Conservation (phyloP, 2,888 invertebrate species). For the Cephus rjabovi region DNA sequence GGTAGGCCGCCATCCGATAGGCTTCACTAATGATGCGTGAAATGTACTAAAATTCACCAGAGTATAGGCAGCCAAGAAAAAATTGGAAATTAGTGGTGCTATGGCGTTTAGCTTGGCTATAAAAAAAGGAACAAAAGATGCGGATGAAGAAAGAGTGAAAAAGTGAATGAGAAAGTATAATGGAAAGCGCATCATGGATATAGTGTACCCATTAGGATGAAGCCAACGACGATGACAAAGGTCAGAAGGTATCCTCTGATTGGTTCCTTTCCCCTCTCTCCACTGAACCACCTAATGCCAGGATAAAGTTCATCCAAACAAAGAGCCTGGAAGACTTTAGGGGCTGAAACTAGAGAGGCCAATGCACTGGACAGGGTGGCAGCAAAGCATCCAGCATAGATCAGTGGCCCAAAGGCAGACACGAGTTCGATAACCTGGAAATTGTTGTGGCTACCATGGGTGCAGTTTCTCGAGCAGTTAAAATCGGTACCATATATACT, state of each 20-base stretch:
- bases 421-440: constrained; percentile 81
- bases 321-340: constrained; percentile 87
- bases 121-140: constrained; percentile 33
- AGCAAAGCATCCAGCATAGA: constrained; percentile 96
- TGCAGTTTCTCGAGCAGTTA: constrained; percentile 73
- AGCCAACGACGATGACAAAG: constrained; percentile 86
- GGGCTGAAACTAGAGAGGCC: constrained; percentile 94
- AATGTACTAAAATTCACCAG: constrained; percentile 96
- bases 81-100: constrained; percentile 94
- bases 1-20: constrained; percentile 90
- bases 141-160: constrained; percentile 15
- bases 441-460: constrained; percentile 84
- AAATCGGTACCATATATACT: constrained; percentile 69
- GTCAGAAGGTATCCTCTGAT: constrained; percentile 93
- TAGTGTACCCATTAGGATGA: constrained; percentile 84
- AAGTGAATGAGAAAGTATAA: not conserved
- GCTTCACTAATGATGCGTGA: constrained; percentile 89
- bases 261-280: constrained; percentile 89
- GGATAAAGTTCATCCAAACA: constrained; percentile 96
- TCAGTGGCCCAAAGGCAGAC: constrained; percentile 89
- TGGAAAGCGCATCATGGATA: constrained; percentile 23
- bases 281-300: constrained; percentile 91
- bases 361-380: constrained; percentile 96
- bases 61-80: constrained; percentile 93
- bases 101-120: constrained; percentile 88